Percentiles rank a stretch among this genome's conserved stretches.
phyloP scores from a whole-genome alignment of 2,888 invertebrate genomes.

The Dasysyrphus tricinctus region DNA sequence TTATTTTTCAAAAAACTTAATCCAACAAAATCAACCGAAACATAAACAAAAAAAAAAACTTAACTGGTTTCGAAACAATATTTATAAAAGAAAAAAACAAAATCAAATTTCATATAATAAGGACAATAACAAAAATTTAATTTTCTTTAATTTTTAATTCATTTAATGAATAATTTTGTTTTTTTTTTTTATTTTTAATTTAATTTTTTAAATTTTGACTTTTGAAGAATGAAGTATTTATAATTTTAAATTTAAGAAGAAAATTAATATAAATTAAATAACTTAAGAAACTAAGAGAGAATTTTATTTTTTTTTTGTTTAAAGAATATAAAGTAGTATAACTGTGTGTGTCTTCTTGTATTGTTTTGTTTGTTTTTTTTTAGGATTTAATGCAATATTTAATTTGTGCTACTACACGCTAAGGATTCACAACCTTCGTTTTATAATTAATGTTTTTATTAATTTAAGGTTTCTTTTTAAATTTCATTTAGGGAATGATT shows the following conservation, averaged over 20 bases:
- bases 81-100: not conserved
- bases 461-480: constrained; percentile 19
- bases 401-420: constrained; percentile 72
- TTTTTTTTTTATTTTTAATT: constrained; percentile 43
- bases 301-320: constrained; percentile 30
- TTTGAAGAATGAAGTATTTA: constrained; percentile 50
- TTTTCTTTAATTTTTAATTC: constrained; percentile 64
- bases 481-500: constrained; percentile 64
- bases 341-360: constrained; percentile 58
- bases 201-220: constrained; percentile 38
- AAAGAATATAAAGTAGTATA: constrained; percentile 54
- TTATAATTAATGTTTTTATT: constrained; percentile 47
- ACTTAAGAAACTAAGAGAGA: constrained; percentile 60
- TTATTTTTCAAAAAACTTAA: constrained; percentile 25
- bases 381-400: constrained; percentile 16
- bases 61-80: constrained; percentile 61
- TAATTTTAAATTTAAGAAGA: not conserved
- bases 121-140: constrained; percentile 56
- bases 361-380: constrained; percentile 40
- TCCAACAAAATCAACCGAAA: constrained; percentile 41
- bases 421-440: constrained; percentile 76
- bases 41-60: constrained; percentile 46
- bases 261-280: constrained; percentile 78
- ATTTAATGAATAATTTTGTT: constrained; percentile 70
- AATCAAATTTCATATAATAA: constrained; percentile 51